Evolutionary conservation across 2,797 vertebrate species (phyloP), one percentile per base, ranked within the genome.

Genomic region (Microhierax caerulescens): DNA sequence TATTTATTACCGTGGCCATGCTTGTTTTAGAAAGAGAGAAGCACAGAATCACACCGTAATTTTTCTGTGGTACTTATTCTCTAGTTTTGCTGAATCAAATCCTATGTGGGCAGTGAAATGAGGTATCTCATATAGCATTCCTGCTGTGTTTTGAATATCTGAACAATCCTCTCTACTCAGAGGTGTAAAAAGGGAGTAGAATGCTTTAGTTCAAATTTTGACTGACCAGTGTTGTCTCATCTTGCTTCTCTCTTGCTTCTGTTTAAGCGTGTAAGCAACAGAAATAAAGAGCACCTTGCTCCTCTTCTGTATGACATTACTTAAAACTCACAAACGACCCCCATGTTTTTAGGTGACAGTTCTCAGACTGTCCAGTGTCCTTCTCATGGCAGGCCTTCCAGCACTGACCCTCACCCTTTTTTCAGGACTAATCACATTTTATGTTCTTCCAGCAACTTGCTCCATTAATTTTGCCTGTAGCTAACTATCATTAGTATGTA

Each of bases 1-100:
- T 88, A 2, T 61, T 93, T 70, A 73, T 87, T 70, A 64, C 19
- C 3, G 1, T 72, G 11, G 21, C 59, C 5, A 2, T 84, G 65
- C 80, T 96, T 88, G 83, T 90, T 83, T 93, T 93, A 65, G 61
- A 72, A 87, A 68, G 24, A 90, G 21, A 76, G 75, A 37, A 76
- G 51, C 36, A 79, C 10, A 78, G 39, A 95, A 65, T 63, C 47
- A n/a, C 23, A 50, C 47, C 1, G 1, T 91, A 57, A 54, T 64
- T 88, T 48, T 76, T 60, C 41, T 23, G 10, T 80, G 28, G 27
- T 50, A 68, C 11, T 82, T 85, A 57, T 11, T 51, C 59, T 88
- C 5, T 81, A 56, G 54, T 88, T 97, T 90, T 64, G 81, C 28
- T 50, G 36, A 84, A 57, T 70, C 65, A 48, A 51, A 73, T 81